phyloP scores from a whole-genome alignment of 1,140 invertebrate genomes.

The Parasteatoda tepidariorum region DNA sequence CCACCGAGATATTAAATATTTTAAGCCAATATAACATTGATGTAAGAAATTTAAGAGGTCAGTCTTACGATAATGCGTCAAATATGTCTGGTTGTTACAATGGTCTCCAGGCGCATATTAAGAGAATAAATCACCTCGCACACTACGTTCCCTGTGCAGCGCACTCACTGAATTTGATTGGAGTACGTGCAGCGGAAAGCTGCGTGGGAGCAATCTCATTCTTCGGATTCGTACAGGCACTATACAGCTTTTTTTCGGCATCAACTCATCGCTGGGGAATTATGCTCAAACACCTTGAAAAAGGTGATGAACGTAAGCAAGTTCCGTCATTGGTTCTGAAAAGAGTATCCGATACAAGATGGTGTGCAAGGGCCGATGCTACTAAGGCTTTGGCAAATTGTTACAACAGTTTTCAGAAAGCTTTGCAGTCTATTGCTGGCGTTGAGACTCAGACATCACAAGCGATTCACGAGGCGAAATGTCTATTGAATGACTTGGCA shows the following conservation, averaged over 20 bases:
- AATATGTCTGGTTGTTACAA: background rate
- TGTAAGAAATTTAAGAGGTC: too few relatives aligned
- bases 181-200: background rate
- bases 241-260: conserved; percentile 19
- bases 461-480: too few relatives aligned
- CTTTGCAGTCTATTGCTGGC: background rate
- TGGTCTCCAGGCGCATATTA: background rate
- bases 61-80: background rate
- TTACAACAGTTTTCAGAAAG: too few relatives aligned
- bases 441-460: background rate
- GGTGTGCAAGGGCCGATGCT: conserved; percentile 11
- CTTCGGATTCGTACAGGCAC: conserved; percentile 38
- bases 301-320: too few relatives aligned
- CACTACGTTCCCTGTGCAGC: background rate
- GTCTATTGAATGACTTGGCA: too few relatives aligned
- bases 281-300: conserved; percentile 9
- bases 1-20: too few relatives aligned
- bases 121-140: background rate
- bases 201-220: background rate
- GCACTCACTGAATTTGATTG: background rate
- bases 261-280: background rate
- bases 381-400: background rate
- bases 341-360: background rate
- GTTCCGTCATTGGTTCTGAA: background rate
- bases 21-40: too few relatives aligned